Conservation (phyloP, 2,113 vertebrate species). For the Urocitellus parryii region DNA sequence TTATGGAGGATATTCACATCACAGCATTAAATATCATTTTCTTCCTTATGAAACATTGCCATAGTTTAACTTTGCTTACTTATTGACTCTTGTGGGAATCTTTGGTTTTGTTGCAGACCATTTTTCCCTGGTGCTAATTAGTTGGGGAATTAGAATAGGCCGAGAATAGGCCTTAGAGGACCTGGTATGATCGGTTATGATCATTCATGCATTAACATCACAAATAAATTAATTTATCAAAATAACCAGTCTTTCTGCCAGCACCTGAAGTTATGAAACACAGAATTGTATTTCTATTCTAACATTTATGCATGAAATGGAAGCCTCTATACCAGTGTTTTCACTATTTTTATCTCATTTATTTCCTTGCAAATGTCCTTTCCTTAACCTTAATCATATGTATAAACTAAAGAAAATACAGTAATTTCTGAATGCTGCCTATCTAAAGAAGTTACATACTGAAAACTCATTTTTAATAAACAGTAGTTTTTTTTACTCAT, state of each 20-base stretch:
- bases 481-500: background rate
- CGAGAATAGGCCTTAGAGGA: background rate
- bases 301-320: background rate
- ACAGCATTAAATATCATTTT: background rate
- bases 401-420: background rate
- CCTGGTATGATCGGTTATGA: background rate
- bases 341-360: background rate
- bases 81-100: background rate
- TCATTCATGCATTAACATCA: background rate
- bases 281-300: background rate
- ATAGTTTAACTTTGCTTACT: background rate
- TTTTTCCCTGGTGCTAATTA: background rate
- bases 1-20: background rate
- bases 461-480: background rate
- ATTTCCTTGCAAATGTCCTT: background rate
- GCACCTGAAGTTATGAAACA: background rate
- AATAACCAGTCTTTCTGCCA: background rate
- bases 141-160: background rate
- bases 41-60: background rate
- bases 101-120: background rate
- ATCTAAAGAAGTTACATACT: background rate
- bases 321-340: background rate
- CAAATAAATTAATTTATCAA: background rate
- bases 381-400: background rate
- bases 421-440: background rate